phyloP scores from a whole-genome alignment of 37 sponge, comb jelly and placozoan genomes.

The Sycon ciliatum region DNA sequence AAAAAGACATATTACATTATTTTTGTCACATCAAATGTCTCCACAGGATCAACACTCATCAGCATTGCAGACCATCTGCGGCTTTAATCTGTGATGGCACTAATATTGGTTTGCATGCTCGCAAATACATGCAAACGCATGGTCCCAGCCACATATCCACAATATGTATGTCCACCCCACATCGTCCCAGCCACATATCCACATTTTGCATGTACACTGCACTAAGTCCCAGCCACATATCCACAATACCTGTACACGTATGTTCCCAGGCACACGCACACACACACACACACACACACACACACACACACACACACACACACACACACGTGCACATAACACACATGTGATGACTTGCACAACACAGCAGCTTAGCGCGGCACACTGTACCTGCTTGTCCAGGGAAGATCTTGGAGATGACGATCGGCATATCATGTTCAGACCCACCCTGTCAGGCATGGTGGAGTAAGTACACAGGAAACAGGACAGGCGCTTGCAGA shows the following conservation, averaged over 20 bases:
- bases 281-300: background rate
- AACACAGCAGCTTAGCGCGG: background rate
- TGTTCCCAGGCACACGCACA: background rate
- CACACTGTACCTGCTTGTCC: background rate
- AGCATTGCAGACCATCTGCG: too few relatives aligned
- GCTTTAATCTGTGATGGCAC: too few relatives aligned
- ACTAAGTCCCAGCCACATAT: too few relatives aligned
- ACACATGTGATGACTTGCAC: conserved; percentile 17
- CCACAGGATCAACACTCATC: too few relatives aligned
- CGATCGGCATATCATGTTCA: background rate
- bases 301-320: conserved; percentile 1
- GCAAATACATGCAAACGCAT: too few relatives aligned
- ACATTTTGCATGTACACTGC: too few relatives aligned
- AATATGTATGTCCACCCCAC: too few relatives aligned
- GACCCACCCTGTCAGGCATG: conserved; percentile 14
- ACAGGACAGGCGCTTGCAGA: background rate
- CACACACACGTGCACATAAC: background rate
- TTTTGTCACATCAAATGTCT: too few relatives aligned
- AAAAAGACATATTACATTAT: too few relatives aligned
- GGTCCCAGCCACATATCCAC: too few relatives aligned
- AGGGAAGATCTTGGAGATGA: conserved; percentile 18
- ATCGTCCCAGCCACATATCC: too few relatives aligned
- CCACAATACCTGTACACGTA: background rate
- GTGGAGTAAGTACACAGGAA: background rate
- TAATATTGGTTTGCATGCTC: too few relatives aligned